phyloP scores from a whole-genome alignment of 2,888 invertebrate genomes.

The Villa cingulata region DNA sequence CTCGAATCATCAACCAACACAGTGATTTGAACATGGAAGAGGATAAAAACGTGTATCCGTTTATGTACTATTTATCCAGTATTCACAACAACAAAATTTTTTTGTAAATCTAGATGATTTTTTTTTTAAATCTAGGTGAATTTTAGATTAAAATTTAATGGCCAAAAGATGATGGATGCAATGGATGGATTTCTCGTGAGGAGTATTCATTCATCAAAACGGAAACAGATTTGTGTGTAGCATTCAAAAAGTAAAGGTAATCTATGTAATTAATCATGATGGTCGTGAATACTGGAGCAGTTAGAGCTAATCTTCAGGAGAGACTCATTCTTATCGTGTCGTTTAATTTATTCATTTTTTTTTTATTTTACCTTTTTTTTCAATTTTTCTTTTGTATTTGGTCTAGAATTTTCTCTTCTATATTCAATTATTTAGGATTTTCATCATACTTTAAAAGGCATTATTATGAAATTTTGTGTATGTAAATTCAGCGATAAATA shows the following conservation, averaged over 20 bases:
- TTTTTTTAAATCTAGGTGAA: background rate
- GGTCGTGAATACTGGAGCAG: constrained; percentile 15
- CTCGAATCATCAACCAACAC: background rate
- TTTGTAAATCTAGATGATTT: background rate
- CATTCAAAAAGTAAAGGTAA: too few species aligned
- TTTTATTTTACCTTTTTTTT: background rate
- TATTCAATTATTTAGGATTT: background rate
- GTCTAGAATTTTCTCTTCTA: background rate
- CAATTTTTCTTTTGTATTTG: background rate
- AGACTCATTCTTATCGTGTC: background rate
- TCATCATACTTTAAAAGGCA: constrained; percentile 8
- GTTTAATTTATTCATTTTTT: background rate
- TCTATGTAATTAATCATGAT: background rate
- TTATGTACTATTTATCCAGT: constrained; percentile 9
- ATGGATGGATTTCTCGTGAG: too few species aligned
- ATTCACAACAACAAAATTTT: constrained; percentile 9
- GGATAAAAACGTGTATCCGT: background rate
- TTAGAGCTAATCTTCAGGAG: background rate
- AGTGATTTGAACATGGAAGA: background rate
- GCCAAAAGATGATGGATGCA: too few species aligned
- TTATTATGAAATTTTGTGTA: constrained; percentile 12
- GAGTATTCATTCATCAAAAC: too few species aligned
- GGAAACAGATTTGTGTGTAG: too few species aligned
- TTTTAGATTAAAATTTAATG: too few species aligned
- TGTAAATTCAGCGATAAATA: background rate